Evolutionary conservation across 2,797 vertebrate species (phyloP).

Genomic region (Galagoides demidoff): DNA sequence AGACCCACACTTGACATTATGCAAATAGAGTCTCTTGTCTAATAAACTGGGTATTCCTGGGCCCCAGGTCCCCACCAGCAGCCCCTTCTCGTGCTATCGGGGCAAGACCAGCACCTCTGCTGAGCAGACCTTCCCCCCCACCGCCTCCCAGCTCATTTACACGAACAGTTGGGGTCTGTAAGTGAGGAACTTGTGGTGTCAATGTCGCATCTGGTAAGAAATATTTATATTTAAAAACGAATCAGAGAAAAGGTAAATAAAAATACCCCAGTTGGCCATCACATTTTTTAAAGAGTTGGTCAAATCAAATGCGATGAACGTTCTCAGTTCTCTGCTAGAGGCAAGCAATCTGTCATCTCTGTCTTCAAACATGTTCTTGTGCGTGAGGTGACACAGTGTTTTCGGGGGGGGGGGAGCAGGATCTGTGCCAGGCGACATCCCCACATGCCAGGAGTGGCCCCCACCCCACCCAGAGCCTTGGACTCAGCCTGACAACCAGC

Average conservation of each 20-base stretch:
- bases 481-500: background rate
- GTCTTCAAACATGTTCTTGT: no score
- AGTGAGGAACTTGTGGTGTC: background rate
- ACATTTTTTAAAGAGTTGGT: background rate
- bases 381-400: background rate
- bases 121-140: no score
- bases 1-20: conserved; percentile 65
- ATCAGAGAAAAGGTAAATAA: background rate
- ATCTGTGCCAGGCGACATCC: rapidly evolving
- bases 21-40: conserved; percentile 26
- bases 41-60: background rate
- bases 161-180: background rate
- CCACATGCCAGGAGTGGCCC: background rate
- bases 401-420: rapidly evolving
- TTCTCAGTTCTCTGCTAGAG: background rate
- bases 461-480: background rate
- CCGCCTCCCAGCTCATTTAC: background rate
- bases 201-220: background rate
- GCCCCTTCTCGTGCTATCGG: background rate
- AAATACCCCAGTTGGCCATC: rapidly evolving
- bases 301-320: rapidly evolving
- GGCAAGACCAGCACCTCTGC: background rate
- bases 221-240: conserved; percentile 12
- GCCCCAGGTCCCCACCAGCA: background rate
- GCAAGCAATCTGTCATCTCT: background rate